Percentiles rank a stretch among this genome's conserved stretches.
Evolutionary conservation across 2,113 vertebrate species (phyloP).

Genomic region (Vimba vimba): DNA sequence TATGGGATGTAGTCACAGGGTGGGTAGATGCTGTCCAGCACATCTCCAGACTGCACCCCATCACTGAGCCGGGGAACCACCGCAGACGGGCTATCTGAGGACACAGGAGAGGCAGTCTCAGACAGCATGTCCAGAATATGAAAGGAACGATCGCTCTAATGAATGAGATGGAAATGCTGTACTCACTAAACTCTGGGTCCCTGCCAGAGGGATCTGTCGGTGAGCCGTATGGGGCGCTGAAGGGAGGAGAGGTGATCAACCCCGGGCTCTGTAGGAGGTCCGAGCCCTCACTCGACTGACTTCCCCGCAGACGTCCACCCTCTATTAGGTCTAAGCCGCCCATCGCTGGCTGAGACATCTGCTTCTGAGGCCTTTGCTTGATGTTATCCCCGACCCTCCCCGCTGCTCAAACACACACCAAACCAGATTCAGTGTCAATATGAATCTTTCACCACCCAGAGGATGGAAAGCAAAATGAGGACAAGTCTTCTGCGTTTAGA

Average conservation of each 20-base stretch:
- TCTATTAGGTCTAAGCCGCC: slow-evolving; percentile 84
- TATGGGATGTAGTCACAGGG: slow-evolving; percentile 83
- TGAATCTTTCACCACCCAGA: slow-evolving; percentile 7
- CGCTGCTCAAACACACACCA: slow-evolving; percentile 67
- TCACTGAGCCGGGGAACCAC: slow-evolving; percentile 80
- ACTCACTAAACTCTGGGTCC: slow-evolving; percentile 72
- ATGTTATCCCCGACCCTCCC: slow-evolving; percentile 83
- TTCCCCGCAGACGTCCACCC: slow-evolving; percentile 76
- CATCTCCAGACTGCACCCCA: slow-evolving; percentile 74
- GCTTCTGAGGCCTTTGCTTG: slow-evolving; percentile 86
- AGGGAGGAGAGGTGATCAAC: slow-evolving; percentile 73
- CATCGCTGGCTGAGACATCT: slow-evolving; percentile 79
- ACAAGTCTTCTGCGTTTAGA: background rate
- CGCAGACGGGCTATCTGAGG: slow-evolving; percentile 56
- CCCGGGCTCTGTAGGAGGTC: slow-evolving; percentile 75
- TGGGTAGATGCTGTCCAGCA: slow-evolving; percentile 78
- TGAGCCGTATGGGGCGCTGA: slow-evolving; percentile 64
- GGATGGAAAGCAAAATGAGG: slow-evolving; percentile 3
- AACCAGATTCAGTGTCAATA: background rate
- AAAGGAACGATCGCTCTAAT: background rate
- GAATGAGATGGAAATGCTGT: background rate
- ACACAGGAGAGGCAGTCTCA: background rate
- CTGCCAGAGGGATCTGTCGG: slow-evolving; percentile 72
- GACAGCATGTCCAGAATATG: background rate
- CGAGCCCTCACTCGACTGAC: slow-evolving; percentile 81